A percentile compares a stretch with the other conserved stretches of the same genome.
phyloP scores from a whole-genome alignment of 2,888 invertebrate species.

The Drosophila emarginata region DNA sequence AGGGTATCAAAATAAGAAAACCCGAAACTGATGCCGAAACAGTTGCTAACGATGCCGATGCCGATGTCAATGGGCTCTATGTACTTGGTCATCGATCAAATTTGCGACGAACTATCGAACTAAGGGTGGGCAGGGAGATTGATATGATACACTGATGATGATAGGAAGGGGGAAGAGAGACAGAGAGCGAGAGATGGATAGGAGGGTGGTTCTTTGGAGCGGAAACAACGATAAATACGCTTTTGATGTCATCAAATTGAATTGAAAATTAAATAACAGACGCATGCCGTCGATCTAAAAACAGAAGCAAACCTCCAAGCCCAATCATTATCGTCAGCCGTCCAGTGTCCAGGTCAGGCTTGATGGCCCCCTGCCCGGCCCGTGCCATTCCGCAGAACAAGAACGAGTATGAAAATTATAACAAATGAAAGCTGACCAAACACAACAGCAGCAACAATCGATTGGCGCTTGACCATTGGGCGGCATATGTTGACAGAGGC shows the following conservation, averaged over 20 bases:
- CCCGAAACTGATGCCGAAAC: constrained; percentile 27
- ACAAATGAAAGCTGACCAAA: constrained; percentile 32
- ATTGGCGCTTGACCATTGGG: constrained; percentile 20
- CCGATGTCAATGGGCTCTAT: constrained; percentile 4
- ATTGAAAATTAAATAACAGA: constrained; percentile 35
- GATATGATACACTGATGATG: no score
- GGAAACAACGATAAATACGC: constrained; percentile 64
- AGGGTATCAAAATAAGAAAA: constrained; percentile 34
- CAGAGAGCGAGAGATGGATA: constrained; percentile 1
- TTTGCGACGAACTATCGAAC: constrained; percentile 16
- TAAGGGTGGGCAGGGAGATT: not conserved
- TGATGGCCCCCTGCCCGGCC: not conserved
- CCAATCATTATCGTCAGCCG: constrained; percentile 2
- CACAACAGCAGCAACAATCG: constrained; percentile 29
- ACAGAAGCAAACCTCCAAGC: constrained; percentile 1
- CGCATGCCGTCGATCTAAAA: constrained; percentile 23
- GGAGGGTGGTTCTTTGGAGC: constrained; percentile 19
- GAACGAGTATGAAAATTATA: constrained; percentile 34
- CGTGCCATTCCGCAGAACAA: constrained; percentile 20
- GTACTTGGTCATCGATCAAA: constrained; percentile 65
- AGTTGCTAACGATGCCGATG: not conserved
- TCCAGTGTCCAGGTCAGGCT: not conserved
- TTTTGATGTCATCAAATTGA: constrained; percentile 62
- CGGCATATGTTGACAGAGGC: constrained; percentile 35
- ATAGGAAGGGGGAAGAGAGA: not conserved